Conservation (phyloP, 1,140 invertebrate genomes). For the Conus ventricosus region DNA sequence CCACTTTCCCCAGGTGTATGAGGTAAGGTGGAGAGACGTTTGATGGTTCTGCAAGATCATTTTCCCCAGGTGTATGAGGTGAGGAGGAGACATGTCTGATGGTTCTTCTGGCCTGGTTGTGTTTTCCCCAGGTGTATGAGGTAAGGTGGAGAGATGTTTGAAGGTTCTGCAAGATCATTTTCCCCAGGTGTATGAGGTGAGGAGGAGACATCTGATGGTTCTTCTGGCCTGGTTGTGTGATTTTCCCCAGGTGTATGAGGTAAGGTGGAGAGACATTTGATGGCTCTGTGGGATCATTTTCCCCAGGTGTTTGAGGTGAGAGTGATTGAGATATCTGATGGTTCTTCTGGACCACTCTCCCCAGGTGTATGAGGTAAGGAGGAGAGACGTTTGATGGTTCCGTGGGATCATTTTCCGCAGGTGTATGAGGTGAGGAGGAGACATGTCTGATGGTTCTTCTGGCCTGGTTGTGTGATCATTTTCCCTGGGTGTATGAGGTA, state of each 20-base stretch:
- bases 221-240: conserved; percentile 34
- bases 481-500: conserved; percentile 45
- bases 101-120: conserved; percentile 24
- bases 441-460: background rate
- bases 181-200: too few species aligned
- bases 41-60: background rate
- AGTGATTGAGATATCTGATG: too few species aligned
- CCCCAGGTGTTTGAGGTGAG: background rate
- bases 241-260: conserved; percentile 45
- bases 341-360: too few species aligned
- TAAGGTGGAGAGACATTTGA: conserved; percentile 15
- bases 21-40: conserved; percentile 37
- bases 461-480: conserved; percentile 43
- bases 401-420: too few species aligned
- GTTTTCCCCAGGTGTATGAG: conserved; percentile 32
- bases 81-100: background rate
- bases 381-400: too few species aligned
- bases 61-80: background rate
- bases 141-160: too few species aligned
- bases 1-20: conserved; percentile 40
- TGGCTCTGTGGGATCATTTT: background rate
- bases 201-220: too few species aligned
- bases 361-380: too few species aligned
- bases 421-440: too few species aligned
- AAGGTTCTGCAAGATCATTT: too few species aligned